A percentile compares a stretch with the other conserved stretches of the same genome.
Evolutionary conservation across 2,797 vertebrate species (phyloP).

Genomic region (Channallabes apus): DNA sequence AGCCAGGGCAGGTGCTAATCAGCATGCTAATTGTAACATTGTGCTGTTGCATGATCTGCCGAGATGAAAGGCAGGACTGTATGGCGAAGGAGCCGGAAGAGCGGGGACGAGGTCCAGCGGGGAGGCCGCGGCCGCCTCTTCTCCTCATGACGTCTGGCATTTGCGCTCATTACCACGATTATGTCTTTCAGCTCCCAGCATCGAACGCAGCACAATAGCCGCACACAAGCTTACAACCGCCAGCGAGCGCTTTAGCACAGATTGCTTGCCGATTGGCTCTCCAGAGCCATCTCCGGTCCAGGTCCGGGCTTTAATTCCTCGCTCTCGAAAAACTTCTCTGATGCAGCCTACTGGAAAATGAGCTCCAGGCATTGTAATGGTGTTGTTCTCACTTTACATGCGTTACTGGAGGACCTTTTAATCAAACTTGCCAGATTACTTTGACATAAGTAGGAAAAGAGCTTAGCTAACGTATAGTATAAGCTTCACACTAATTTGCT

Average conservation of each 20-base stretch:
- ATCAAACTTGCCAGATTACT: slow-evolving; percentile 47
- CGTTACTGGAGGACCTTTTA: slow-evolving; percentile 45
- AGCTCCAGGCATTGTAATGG: slow-evolving; percentile 44
- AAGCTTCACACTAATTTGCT: slow-evolving; percentile 48
- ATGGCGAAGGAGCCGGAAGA: slow-evolving; percentile 32
- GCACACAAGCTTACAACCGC: slow-evolving; percentile 11
- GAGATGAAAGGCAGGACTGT: slow-evolving; percentile 47
- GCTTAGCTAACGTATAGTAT: slow-evolving; percentile 47
- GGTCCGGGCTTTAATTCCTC: slow-evolving; percentile 43
- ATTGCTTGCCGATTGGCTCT: slow-evolving; percentile 29
- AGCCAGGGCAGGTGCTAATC: slow-evolving; percentile 60
- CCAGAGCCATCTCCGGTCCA: slow-evolving; percentile 37
- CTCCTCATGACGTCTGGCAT: slow-evolving; percentile 41
- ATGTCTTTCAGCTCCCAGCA: slow-evolving; percentile 46
- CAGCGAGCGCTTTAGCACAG: slow-evolving; percentile 27
- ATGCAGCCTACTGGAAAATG: slow-evolving; percentile 45
- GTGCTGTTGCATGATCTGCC: slow-evolving; percentile 47
- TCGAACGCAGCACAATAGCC: slow-evolving; percentile 35
- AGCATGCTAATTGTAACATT: slow-evolving; percentile 60
- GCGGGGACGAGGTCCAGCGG: slow-evolving; percentile 29
- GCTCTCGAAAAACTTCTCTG: slow-evolving; percentile 30
- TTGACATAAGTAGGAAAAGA: slow-evolving; percentile 46
- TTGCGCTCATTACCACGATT: slow-evolving; percentile 56
- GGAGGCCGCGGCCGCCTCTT: slow-evolving; percentile 15
- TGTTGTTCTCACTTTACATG: slow-evolving; percentile 50